Evolutionary conservation across 1,140 invertebrate species (phyloP).

Genomic region (Bombus balteatus): DNA sequence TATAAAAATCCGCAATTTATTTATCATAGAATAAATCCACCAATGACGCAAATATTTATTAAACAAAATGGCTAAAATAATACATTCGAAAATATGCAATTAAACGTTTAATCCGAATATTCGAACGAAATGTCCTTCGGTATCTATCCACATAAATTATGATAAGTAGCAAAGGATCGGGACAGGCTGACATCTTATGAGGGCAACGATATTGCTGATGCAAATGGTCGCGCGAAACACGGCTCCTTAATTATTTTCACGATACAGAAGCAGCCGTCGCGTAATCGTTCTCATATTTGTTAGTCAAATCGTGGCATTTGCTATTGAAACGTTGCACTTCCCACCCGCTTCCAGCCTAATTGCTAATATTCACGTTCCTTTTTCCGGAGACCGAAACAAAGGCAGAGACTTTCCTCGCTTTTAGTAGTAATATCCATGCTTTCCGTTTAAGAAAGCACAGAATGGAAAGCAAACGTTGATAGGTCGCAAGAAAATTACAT

Average conservation of each 20-base stretch:
- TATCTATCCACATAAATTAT: slow-evolving; percentile 21
- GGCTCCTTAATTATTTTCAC: slow-evolving; percentile 63
- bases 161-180: slow-evolving; percentile 13
- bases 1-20: too few relatives aligned
- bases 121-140: neutral
- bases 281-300: slow-evolving; percentile 63
- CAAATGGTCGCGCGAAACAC: slow-evolving; percentile 52
- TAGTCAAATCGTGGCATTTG: slow-evolving; percentile 64
- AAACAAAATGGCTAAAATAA: too few relatives aligned
- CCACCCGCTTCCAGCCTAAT: slow-evolving; percentile 4
- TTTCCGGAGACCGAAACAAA: slow-evolving; percentile 6
- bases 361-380: slow-evolving; percentile 54
- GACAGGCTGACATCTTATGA: neutral
- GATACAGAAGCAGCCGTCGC: slow-evolving; percentile 9
- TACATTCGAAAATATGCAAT: neutral
- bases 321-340: slow-evolving; percentile 51
- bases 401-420: slow-evolving; percentile 25
- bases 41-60: too few relatives aligned
- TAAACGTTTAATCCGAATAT: neutral
- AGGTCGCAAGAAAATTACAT: neutral
- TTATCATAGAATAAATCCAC: too few relatives aligned
- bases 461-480: neutral
- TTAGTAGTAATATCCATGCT: slow-evolving; percentile 38
- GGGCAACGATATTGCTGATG: slow-evolving; percentile 38
- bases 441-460: neutral